phyloP scores from a whole-genome alignment of 2,888 invertebrate genomes.

The Eudasyphora cyanicolor region DNA sequence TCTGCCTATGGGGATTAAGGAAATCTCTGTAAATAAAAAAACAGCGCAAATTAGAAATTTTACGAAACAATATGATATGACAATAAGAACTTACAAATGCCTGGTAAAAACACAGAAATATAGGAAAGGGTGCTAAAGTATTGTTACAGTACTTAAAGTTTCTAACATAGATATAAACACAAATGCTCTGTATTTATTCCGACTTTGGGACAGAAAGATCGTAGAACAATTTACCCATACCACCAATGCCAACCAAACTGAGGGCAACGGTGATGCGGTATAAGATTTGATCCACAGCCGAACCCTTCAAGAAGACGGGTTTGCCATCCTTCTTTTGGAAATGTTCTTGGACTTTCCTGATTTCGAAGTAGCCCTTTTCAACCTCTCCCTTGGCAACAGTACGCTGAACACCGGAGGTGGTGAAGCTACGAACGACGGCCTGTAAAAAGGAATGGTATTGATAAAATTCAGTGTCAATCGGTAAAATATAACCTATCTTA shows the following conservation, averaged over 20 bases:
- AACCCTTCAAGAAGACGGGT: conserved; percentile 81
- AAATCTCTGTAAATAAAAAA: conserved; percentile 37
- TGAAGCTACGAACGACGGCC: conserved; percentile 77
- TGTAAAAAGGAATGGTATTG: conserved; percentile 55
- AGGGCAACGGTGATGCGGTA: conserved; percentile 79
- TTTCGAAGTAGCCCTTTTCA: conserved; percentile 75
- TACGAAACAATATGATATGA: neutral
- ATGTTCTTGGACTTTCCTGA: conserved; percentile 71
- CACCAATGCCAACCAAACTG: conserved; percentile 76
- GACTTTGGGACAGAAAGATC: conserved; percentile 74
- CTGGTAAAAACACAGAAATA: conserved; percentile 51
- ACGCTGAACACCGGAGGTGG: conserved; percentile 71
- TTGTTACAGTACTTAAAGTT: conserved; percentile 19
- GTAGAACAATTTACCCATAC: conserved; percentile 76
- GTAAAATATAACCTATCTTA: conserved; percentile 51
- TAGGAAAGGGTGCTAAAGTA: conserved; percentile 15
- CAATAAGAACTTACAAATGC: conserved; percentile 41
- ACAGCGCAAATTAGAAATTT: neutral
- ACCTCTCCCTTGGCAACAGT: conserved; percentile 70
- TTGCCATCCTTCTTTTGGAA: conserved; percentile 80
- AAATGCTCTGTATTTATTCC: conserved; percentile 33
- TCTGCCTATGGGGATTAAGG: neutral
- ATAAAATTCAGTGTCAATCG: neutral
- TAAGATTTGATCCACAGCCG: conserved; percentile 79
- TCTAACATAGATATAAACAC: conserved; percentile 12